These are phyloP conservation scores for Anoplophora glabripennis DNA, from an alignment of 1,140 invertebrate species.

Conservation along the genomic window DNA sequence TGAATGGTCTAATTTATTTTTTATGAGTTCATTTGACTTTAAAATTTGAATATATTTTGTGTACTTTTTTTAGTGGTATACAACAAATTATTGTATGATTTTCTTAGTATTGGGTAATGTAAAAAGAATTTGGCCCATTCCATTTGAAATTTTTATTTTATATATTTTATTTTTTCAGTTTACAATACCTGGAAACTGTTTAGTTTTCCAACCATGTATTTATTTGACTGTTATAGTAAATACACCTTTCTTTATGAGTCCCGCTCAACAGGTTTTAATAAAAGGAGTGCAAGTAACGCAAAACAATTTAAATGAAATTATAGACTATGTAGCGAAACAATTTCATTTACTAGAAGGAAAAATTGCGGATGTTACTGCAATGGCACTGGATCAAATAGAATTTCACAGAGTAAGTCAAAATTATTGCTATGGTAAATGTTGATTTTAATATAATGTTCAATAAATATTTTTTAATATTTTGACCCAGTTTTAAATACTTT, in stretches of 20 bases:
- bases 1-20: background rate
- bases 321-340: slow-evolving; percentile 58
- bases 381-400: slow-evolving; percentile 58
- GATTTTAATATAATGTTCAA: background rate
- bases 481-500: background rate
- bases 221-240: slow-evolving; percentile 79
- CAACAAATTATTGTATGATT: no score
- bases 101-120: background rate
- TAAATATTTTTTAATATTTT: background rate
- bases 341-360: slow-evolving; percentile 62
- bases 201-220: slow-evolving; percentile 67
- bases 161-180: slow-evolving; percentile 57
- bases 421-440: background rate
- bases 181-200: slow-evolving; percentile 64
- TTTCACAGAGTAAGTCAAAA: slow-evolving; percentile 38
- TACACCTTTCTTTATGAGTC: slow-evolving; percentile 71
- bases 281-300: slow-evolving; percentile 69
- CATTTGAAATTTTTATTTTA: background rate
- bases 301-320: slow-evolving; percentile 61
- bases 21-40: slow-evolving; percentile 4
- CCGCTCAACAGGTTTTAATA: slow-evolving; percentile 71
- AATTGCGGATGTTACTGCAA: slow-evolving; percentile 57
- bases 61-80: no score
- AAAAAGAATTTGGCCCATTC: background rate
- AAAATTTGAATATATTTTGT: background rate